Base-by-base conservation (phyloP, 2,888 invertebrate genomes). In the Meloe dianella region DNA sequence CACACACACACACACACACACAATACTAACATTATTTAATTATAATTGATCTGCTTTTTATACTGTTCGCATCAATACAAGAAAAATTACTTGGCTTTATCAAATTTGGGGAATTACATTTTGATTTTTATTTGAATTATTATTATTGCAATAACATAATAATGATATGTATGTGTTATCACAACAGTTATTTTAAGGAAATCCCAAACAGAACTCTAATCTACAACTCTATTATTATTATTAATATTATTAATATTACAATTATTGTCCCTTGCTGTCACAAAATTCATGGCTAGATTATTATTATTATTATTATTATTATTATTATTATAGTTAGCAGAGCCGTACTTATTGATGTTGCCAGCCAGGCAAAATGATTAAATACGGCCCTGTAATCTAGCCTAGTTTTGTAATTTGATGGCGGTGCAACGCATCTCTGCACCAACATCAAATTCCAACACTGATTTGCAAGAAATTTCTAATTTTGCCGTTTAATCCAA, bases 401-500 rank as follows among this genome's bases (percentile, higher is more conserved):
- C 22, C 51, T 51, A 51, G 51, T 51, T n/a, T 51, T 51, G 51
- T 51, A 22, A 24, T 51, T 22, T 12, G 22, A 24, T 51, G n/a
- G n/a, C n/a, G n/a, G n/a, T n/a, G n/a, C n/a, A n/a, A n/a, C n/a
- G n/a, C n/a, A n/a, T n/a, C n/a, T n/a, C n/a, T n/a, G n/a, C n/a
- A n/a, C n/a, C n/a, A 4, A 35, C 9, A 59, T 59, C 58, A 17
- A 32, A 59, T 17, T 14, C 7, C 38, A 35, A 22, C n/a, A 59
- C 38, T 30, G 35, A 12, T 57, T 57, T 58, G 2, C 6, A 12
- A 59, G 24, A 59, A 59, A n/a, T 1, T 17, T 35, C 17, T 17
- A 17, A 35, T 59, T 35, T 9, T 88, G 88, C 64, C 92, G 84
- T 80, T 95, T 95, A 68, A 94, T 89, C 82, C 90, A 92, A 79